Base-by-base conservation (phyloP, 1,140 invertebrate species). In the Chymomyza costata region DNA sequence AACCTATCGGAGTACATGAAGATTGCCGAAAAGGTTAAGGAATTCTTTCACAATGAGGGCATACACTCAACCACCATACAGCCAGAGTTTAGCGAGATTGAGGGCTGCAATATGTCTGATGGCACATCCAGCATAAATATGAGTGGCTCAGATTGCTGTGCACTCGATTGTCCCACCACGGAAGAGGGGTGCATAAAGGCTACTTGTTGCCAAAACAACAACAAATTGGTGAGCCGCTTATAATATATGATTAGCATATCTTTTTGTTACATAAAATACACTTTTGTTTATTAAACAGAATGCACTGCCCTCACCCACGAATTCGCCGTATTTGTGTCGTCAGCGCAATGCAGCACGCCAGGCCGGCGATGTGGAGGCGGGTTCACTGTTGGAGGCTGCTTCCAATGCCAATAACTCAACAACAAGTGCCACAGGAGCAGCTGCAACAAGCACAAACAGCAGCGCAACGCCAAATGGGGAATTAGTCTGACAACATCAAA, bases 11-110 rank as follows among this genome's bases (percentile, higher is more conserved):
- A 95, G 78, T 96, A 96, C 70, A 95, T 95, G 92, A 93, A 94
- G 86, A 95, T 96, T 60, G 95, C 95, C 0, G 95, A 96, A 86
- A 94, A 95, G 86, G 94, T 97, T 0, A 97, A 97, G 86, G 94
- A 97, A 85, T 97, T 97, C 88, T 97, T 97, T 85, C 94, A 96
- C 76, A 95, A 96, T 84, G 95, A 97, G 86, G 84, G 84, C 19
- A 86, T 86, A 35, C 92, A 94, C 84, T 96, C 94, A 2, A 96
- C 95, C 1, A 97, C 95, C 1, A 97, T 97, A 85, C 95, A 97
- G 82, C 95, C 95, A 0, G 95, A 97, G 89, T 97, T 97, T 83
- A 91, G 95, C 30, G 93, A 95, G 82, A 87, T 93, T 61, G 84
- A 86, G 50, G 81, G 68, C 37, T 83, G 76, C 50, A 84, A 83